Conservation (phyloP, 2,888 invertebrate genomes). For the Punctoribates punctum region DNA sequence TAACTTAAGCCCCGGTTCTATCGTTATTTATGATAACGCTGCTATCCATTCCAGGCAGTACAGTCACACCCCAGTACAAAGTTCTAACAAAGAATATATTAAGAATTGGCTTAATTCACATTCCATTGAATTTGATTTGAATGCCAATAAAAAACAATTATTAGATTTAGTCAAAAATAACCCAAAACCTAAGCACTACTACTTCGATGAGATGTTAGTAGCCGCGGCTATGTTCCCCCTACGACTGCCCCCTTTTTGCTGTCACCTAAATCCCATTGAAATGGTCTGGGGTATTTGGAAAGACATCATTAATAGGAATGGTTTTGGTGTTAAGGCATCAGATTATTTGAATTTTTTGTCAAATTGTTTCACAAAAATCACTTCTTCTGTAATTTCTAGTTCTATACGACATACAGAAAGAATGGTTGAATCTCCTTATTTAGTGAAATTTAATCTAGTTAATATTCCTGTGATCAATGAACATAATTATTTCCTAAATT, state of each 20-base stretch:
- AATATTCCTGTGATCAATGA: too few relatives aligned
- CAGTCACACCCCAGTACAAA: background rate
- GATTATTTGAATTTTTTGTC: too few relatives aligned
- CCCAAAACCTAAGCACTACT: background rate
- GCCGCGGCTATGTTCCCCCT: background rate
- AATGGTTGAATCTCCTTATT: too few relatives aligned
- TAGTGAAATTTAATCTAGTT: too few relatives aligned
- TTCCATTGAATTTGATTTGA: background rate
- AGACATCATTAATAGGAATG: too few relatives aligned
- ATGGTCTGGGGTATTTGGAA: too few relatives aligned
- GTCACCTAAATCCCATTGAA: background rate
- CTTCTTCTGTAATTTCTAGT: too few relatives aligned
- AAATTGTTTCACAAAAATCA: too few relatives aligned
- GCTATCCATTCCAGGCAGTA: background rate
- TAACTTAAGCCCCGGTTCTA: background rate
- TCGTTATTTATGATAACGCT: background rate
- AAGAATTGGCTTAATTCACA: background rate
- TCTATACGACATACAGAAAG: too few relatives aligned
- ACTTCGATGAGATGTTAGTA: background rate
- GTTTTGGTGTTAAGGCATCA: too few relatives aligned
- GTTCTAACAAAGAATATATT: background rate
- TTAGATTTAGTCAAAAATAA: background rate
- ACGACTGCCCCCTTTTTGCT: background rate
- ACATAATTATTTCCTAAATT: too few relatives aligned
- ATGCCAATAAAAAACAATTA: too few relatives aligned